Evolutionary conservation across 2,888 invertebrate genomes (phyloP).

Genomic region (Acrobeloides nanus): DNA sequence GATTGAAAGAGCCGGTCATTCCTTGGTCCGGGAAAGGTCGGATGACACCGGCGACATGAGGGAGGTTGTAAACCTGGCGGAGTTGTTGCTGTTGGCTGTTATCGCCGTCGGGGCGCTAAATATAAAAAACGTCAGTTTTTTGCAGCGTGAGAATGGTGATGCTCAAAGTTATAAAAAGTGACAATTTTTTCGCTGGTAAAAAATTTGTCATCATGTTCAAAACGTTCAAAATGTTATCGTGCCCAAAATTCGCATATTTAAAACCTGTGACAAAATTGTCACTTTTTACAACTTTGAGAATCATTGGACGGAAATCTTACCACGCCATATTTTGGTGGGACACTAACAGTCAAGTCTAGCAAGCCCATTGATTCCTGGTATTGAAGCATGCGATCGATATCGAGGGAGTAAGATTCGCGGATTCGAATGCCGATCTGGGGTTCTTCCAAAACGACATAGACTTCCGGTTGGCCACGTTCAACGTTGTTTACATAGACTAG

Average conservation of each 20-base stretch:
- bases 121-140: too few relatives aligned
- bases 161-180: too few relatives aligned
- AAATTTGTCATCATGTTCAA: too few relatives aligned
- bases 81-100: constrained; percentile 43
- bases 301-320: too few relatives aligned
- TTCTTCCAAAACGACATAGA: constrained; percentile 51
- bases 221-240: too few relatives aligned
- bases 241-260: too few relatives aligned
- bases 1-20: constrained; percentile 30
- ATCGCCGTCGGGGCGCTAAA: constrained; percentile 46
- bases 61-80: constrained; percentile 40
- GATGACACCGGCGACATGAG: constrained; percentile 43
- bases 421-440: constrained; percentile 51
- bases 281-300: too few relatives aligned
- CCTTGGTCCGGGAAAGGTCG: constrained; percentile 52
- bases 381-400: constrained; percentile 43
- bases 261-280: too few relatives aligned
- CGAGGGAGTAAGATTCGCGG: constrained; percentile 44
- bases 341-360: constrained; percentile 43
- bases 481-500: constrained; percentile 52
- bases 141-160: too few relatives aligned
- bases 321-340: constrained; percentile 49
- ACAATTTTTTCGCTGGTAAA: too few relatives aligned
- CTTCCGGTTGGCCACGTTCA: constrained; percentile 48
- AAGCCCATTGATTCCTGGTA: constrained; percentile 51